phyloP scores from a whole-genome alignment of 2,888 invertebrate genomes.

The Zele albiditarsus region DNA sequence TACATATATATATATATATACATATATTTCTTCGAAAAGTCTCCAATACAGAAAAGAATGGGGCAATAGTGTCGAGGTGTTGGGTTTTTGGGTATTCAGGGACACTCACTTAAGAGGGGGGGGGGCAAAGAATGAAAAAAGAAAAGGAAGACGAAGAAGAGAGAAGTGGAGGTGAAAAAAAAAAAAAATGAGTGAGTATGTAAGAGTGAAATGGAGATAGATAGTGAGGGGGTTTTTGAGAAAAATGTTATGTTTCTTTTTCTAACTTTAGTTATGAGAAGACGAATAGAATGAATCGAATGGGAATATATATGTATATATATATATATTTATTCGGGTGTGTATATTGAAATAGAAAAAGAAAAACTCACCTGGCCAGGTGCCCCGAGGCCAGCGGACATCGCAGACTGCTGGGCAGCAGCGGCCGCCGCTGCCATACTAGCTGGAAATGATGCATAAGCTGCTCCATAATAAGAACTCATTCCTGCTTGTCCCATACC shows the following conservation, averaged over 20 bases:
- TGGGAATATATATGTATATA: conserved; percentile 22
- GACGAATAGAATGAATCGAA: conserved; percentile 33
- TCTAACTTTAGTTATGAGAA: neutral
- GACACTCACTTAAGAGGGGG: conserved; percentile 27
- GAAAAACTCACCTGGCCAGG: conserved; percentile 79
- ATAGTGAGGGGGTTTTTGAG: conserved; percentile 12
- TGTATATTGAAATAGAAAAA: conserved; percentile 36
- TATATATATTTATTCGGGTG: neutral
- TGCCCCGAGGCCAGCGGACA: conserved; percentile 80
- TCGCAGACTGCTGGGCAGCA: conserved; percentile 80
- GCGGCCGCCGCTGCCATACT: conserved; percentile 83
- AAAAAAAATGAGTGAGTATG: conserved; percentile 22
- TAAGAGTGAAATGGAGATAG: conserved; percentile 34
- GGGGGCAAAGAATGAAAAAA: conserved; percentile 24
- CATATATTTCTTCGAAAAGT: conserved; percentile 40
- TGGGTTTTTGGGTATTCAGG: conserved; percentile 35
- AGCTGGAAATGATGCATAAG: conserved; percentile 82
- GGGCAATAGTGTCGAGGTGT: conserved; percentile 43
- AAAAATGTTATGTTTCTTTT: neutral
- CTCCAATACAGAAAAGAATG: conserved; percentile 47
- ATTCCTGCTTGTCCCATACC: conserved; percentile 80
- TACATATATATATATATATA: conserved; percentile 19
- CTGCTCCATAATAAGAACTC: conserved; percentile 81
- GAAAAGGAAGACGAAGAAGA: conserved; percentile 3
- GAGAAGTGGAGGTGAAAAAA: conserved; percentile 8